Base-by-base conservation (phyloP, 2,888 invertebrate species). In the Trissolcus brochymenae region DNA sequence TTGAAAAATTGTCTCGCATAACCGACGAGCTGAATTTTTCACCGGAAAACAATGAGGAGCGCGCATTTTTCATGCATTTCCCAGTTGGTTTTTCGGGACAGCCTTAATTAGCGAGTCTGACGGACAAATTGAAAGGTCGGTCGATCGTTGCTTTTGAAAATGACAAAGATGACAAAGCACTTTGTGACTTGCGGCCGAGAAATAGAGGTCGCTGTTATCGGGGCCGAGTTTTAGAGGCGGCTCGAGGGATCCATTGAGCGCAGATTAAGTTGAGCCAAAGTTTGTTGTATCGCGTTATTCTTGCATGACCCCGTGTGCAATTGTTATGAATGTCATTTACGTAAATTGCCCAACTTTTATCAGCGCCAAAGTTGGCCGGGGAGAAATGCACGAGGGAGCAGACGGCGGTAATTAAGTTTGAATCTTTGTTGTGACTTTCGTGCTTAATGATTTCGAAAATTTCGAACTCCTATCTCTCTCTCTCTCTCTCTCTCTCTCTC, bases 291-390 rank as follows among this genome's bases (percentile, higher is more conserved):
- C 61, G 60, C 46, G 54, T 53, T 71, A 53, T 64, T 64, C 71
- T 71, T 35, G 71, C 62, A 50, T 64, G 64, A 57, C 71, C 71
- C 51, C 50, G 53, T 21, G 56, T 50, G 70, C 55, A 62, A 70
- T 70, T 56, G 61, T 70, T 51, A 17, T 19, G 40, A 70, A 56
- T 29, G n/a, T 60, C 50, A 56, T 70, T 61, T 62, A 61, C 61
- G 56, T 62, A 70, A 55, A 70, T 62, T 61, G 56, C 50, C 70
- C 50, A 56, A 70, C 61, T 70, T 61, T 62, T 57, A 59, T 64
- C 57, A 53, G 16, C 43, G 17, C 43, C n/a, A 56, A 71, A 71
- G 57, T 56, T 62, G n/a, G 17, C 9, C 40, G 35, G 54, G 9
- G 21, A 4, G 49, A 40, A 46, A 35, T 35, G 9, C 46, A 59